phyloP scores from a whole-genome alignment of 2,888 invertebrate genomes.

The Phymatocera aterrima region DNA sequence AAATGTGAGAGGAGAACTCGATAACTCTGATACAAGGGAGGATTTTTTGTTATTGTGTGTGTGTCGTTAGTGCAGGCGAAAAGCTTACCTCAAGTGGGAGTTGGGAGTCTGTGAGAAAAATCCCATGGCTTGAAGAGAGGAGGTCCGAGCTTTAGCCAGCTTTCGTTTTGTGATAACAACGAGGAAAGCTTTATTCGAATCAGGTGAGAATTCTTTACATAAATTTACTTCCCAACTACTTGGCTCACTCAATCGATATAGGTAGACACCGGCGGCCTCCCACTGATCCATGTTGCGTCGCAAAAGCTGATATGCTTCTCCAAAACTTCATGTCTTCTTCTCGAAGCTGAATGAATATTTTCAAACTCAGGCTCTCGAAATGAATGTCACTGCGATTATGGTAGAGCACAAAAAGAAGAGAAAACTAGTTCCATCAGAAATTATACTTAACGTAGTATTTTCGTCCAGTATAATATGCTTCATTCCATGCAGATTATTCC shows the following conservation, averaged over 20 bases:
- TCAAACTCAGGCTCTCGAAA: no score
- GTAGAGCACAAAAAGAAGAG: no score
- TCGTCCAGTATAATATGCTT: no score
- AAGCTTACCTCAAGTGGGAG: neutral
- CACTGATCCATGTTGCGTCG: neutral
- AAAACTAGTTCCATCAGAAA: no score
- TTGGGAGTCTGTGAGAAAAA: neutral
- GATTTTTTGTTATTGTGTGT: conserved; percentile 9
- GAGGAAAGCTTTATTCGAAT: neutral
- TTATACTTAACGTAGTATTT: no score
- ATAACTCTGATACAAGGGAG: neutral
- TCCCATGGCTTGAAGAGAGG: conserved; percentile 17
- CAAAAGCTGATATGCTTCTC: neutral
- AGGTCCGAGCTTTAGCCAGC: neutral
- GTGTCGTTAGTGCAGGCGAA: conserved; percentile 23
- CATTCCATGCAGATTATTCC: neutral
- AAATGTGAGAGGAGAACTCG: conserved; percentile 23
- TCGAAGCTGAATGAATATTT: neutral
- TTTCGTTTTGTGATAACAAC: conserved; percentile 15
- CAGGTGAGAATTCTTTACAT: conserved; percentile 19
- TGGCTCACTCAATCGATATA: neutral
- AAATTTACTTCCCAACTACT: no score
- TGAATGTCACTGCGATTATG: no score
- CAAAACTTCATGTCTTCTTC: neutral
- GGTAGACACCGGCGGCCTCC: conserved; percentile 1